Evolutionary conservation across 1,140 invertebrate genomes (phyloP).

Genomic region (Antheraea pernyi): DNA sequence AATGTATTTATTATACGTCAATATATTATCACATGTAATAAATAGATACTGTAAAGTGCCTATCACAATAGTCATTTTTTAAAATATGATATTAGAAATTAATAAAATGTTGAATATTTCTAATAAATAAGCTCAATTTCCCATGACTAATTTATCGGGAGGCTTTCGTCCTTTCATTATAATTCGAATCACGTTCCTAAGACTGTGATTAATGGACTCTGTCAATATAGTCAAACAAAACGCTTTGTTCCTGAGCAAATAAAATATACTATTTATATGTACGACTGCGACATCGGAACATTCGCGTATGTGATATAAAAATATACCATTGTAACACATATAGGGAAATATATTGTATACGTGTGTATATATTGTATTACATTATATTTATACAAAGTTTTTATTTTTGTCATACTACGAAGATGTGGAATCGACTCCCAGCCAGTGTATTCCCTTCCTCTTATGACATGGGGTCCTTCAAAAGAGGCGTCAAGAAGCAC

Average conservation of each 20-base stretch:
- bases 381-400: too few relatives aligned
- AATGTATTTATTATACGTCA: too few relatives aligned
- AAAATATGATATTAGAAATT: not conserved
- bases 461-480: too few relatives aligned
- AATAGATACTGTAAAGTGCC: not conserved
- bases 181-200: not conserved
- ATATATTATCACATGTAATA: too few relatives aligned
- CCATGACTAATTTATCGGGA: not conserved
- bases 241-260: not conserved
- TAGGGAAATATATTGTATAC: too few relatives aligned
- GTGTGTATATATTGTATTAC: too few relatives aligned
- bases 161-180: not conserved
- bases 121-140: not conserved
- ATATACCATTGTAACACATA: not conserved
- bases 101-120: not conserved
- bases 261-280: not conserved
- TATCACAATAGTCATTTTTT: not conserved
- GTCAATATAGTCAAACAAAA: slow-evolving; percentile 2
- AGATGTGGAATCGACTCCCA: too few relatives aligned
- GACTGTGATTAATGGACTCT: not conserved
- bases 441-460: too few relatives aligned
- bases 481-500: too few relatives aligned
- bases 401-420: too few relatives aligned
- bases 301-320: too few relatives aligned
- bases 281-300: too few relatives aligned